Conservation (phyloP, 1,140 invertebrate genomes). For the Cotesia chilonis region DNA sequence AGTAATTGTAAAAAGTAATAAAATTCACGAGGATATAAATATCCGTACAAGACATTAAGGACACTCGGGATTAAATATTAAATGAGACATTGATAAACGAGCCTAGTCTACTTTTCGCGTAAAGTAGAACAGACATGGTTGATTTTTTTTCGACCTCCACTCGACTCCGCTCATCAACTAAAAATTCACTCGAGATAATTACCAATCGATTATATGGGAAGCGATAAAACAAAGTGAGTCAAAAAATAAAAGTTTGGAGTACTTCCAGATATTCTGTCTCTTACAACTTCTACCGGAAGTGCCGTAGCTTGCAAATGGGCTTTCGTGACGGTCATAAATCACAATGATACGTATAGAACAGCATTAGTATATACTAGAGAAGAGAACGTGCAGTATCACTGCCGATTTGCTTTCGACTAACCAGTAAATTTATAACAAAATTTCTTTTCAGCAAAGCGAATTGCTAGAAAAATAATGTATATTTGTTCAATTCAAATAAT, state of each 20-base stretch:
- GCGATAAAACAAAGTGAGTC: not conserved
- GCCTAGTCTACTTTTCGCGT: no score
- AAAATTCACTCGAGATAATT: constrained; percentile 8
- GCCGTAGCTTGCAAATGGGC: constrained; percentile 27
- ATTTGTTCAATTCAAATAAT: no score
- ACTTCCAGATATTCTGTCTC: not conserved
- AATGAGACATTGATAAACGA: no score
- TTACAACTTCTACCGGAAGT: constrained; percentile 5
- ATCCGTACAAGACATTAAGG: no score
- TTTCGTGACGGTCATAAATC: constrained; percentile 27
- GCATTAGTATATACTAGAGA: not conserved
- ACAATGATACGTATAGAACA: constrained; percentile 1
- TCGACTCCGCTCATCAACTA: not conserved
- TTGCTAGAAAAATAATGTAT: no score
- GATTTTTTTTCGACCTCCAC: not conserved
- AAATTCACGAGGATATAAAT: no score
- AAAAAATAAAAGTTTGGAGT: constrained; percentile 15
- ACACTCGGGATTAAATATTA: no score
- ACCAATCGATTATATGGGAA: not conserved
- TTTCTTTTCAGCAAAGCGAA: no score
- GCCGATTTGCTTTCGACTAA: not conserved
- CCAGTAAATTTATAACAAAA: no score
- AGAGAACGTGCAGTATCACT: no score
- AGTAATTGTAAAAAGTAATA: no score
- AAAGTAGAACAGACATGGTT: not conserved